These are phyloP conservation scores for Steinernema carpocapsae DNA, from an alignment of 2,888 invertebrate genomes.

Conservation along the genomic window DNA sequence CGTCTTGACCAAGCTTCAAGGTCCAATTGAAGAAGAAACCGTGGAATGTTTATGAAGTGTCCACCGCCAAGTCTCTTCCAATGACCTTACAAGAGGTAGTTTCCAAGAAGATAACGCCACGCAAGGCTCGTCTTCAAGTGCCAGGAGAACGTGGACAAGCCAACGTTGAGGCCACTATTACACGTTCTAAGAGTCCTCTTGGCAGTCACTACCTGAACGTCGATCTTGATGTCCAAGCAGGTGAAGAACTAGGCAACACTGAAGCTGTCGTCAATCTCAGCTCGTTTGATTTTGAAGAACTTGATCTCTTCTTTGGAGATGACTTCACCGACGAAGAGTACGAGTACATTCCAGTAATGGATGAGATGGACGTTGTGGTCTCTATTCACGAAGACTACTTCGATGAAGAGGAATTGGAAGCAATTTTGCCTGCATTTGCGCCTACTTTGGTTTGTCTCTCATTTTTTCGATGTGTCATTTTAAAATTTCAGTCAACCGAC, in stretches of 20 bases:
- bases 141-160: slow-evolving; percentile 16
- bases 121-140: not conserved
- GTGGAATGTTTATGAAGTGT: not conserved
- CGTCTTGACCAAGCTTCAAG: not conserved
- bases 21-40: not conserved
- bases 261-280: slow-evolving; percentile 34
- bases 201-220: slow-evolving; percentile 48
- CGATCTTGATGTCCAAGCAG: slow-evolving; percentile 51
- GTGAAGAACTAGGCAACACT: slow-evolving; percentile 49
- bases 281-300: slow-evolving; percentile 45
- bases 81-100: not conserved
- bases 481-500: not conserved
- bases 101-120: slow-evolving; percentile 4
- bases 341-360: slow-evolving; percentile 45
- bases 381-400: slow-evolving; percentile 40
- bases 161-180: slow-evolving; percentile 29
- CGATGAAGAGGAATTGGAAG: slow-evolving; percentile 50
- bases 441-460: slow-evolving; percentile 34
- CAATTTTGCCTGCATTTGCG: slow-evolving; percentile 48
- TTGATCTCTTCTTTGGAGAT: slow-evolving; percentile 44
- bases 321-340: slow-evolving; percentile 53
- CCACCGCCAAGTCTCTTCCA: not conserved
- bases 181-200: slow-evolving; percentile 34
- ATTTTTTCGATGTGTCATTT: not conserved
- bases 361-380: slow-evolving; percentile 52